Conservation (phyloP, 1,140 invertebrate genomes). For the Harpegnathos saltator region DNA sequence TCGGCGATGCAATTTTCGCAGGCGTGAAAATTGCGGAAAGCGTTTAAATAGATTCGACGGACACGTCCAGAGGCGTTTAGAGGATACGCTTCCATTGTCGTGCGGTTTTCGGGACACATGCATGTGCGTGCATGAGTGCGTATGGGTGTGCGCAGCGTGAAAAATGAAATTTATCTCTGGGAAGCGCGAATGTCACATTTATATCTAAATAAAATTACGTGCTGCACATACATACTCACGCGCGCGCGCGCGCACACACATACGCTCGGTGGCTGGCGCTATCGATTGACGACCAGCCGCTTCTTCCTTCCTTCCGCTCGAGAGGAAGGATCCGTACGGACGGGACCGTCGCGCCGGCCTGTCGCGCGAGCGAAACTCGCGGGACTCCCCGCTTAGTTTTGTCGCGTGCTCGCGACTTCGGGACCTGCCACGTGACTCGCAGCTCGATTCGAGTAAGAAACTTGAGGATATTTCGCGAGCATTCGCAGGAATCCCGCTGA, state of each 20-base stretch:
- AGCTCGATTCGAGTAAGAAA: conserved; percentile 49
- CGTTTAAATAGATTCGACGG: conserved; percentile 21
- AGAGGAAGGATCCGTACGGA: conserved; percentile 3
- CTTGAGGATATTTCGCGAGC: conserved; percentile 55
- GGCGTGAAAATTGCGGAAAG: conserved; percentile 1
- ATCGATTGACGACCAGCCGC: conserved; percentile 10
- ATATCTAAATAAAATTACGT: conserved; percentile 40
- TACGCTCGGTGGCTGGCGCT: too few species aligned
- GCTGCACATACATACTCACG: too few species aligned
- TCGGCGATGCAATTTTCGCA: background rate
- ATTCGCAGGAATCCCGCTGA: conserved; percentile 53
- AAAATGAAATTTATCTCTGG: background rate
- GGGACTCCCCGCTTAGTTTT: conserved; percentile 19
- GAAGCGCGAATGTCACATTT: background rate
- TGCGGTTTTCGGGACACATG: background rate
- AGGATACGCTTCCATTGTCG: background rate
- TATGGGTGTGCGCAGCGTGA: background rate
- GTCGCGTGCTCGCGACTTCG: conserved; percentile 29
- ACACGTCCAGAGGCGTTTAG: background rate
- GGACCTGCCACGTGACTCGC: conserved; percentile 52
- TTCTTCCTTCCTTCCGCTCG: background rate
- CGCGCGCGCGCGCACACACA: too few species aligned
- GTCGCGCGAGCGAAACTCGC: conserved; percentile 34
- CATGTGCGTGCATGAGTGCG: too few species aligned
- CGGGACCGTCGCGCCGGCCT: background rate